Conservation (phyloP, 2,113 vertebrate species). For the Opisthocomus hoazin region DNA sequence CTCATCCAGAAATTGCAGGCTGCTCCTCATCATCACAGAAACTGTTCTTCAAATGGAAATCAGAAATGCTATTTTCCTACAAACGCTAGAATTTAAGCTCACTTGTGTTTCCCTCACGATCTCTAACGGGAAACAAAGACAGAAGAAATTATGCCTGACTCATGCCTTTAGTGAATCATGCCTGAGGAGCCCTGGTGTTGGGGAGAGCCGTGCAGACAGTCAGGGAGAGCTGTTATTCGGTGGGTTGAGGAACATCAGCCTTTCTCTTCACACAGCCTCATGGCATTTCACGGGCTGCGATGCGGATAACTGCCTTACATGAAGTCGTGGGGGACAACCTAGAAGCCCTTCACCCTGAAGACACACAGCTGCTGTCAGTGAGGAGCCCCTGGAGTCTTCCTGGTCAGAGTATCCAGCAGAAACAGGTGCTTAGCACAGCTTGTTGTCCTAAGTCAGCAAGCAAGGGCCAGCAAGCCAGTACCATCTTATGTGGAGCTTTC, state of each 20-base stretch:
- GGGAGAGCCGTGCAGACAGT: background rate
- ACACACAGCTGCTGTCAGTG: background rate
- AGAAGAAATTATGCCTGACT: background rate
- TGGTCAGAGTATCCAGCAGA: background rate
- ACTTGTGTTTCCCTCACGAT: background rate
- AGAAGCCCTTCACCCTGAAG: background rate
- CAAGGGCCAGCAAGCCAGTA: background rate
- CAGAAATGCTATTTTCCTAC: background rate
- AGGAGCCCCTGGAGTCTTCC: background rate
- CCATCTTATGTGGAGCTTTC: background rate
- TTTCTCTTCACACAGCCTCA: background rate
- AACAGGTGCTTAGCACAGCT: background rate
- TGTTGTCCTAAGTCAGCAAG: background rate
- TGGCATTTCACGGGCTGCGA: background rate
- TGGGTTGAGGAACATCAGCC: background rate
- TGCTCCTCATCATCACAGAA: background rate
- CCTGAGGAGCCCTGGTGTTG: background rate
- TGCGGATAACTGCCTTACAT: background rate
- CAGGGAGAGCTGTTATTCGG: background rate
- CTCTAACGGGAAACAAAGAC: background rate
- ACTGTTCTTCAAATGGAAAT: background rate
- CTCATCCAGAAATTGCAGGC: background rate
- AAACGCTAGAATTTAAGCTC: background rate
- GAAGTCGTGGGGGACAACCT: background rate
- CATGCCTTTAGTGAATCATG: background rate